Conservation (phyloP, 2,797 vertebrate genomes). For the Coccyzus lansbergi region DNA sequence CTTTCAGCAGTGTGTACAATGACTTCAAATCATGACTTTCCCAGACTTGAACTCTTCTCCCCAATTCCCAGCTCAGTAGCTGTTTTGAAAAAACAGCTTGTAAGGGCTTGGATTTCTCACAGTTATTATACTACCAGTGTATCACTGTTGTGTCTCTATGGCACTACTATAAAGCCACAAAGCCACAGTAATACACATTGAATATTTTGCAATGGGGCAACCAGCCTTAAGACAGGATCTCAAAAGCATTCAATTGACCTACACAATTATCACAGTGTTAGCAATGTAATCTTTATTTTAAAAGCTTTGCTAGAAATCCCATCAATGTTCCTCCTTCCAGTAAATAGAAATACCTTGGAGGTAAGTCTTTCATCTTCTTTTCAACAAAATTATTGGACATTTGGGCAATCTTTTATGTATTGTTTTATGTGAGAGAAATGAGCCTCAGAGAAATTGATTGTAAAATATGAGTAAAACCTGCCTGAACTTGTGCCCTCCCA, state of each 20-base stretch:
- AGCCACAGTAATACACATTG: neutral
- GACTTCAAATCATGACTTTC: neutral
- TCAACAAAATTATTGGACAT: neutral
- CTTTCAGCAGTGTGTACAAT: neutral
- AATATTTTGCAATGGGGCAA: neutral
- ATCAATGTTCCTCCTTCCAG: neutral
- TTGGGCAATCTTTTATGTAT: neutral
- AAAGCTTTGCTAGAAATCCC: neutral
- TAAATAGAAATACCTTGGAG: neutral
- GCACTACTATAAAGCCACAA: neutral
- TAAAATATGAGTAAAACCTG: neutral
- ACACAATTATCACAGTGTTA: neutral
- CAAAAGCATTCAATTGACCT: neutral
- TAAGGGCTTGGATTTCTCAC: neutral
- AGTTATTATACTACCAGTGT: neutral
- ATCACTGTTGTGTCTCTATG: neutral
- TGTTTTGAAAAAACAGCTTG: conserved; percentile 25
- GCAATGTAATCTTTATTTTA: neutral
- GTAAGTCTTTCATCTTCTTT: neutral
- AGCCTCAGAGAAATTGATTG: neutral
- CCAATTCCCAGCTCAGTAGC: neutral
- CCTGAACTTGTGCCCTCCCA: neutral
- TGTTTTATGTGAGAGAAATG: neutral
- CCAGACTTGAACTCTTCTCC: neutral
- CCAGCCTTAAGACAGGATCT: neutral